Evolutionary conservation across 2,888 invertebrate genomes (phyloP), one percentile per base, ranked within the genome.

Genomic region (Idaea biselata): DNA sequence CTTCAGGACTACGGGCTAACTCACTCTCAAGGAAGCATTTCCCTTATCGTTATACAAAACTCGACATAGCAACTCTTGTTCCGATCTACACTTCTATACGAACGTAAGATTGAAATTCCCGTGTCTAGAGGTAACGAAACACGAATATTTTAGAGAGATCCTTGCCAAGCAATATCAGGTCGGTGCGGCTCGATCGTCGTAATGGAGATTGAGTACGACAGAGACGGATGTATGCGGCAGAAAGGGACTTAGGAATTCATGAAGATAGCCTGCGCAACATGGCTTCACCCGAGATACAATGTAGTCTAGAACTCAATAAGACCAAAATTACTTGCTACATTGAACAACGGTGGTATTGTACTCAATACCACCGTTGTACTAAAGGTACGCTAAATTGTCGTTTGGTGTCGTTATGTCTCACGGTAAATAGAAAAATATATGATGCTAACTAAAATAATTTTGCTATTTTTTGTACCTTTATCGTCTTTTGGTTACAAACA

Each of bases 141-240:
- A 33, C 54, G 65, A 62, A 65, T 67, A 68, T 61, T 63, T 64
- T 66, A 60, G 58, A 60, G 59, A 64, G 64, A 68, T 73, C 75
- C 73, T 78, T 76, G 77, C 76, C 75, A 82, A 81, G 83, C 88
- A 88, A 89, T 89, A 87, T 88, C 83, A 88, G 89, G 87, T 84
- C 86, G 84, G 88, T 88, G 87, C 88, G 87, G 84, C 84, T 88
- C 87, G 88, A 88, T 88, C 84, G 88, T 82, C 81, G 84, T 88
- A 89, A 89, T 87, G 87, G 82, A 87, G 85, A 89, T 89, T 87
- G 84, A 79, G 81, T 78, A 76, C 64, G 78, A 84, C 72, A 60
- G 76, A 68, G 84, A 83, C 66, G 60, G 58, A 32, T 54, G 57
- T 63, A 73, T 61, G 25, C 3, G 77, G 5, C 25, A 63, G 77